Evolutionary conservation across 2,797 vertebrate species (phyloP), one percentile per base, ranked within the genome.

Genomic region (Moxostoma hubbsi): DNA sequence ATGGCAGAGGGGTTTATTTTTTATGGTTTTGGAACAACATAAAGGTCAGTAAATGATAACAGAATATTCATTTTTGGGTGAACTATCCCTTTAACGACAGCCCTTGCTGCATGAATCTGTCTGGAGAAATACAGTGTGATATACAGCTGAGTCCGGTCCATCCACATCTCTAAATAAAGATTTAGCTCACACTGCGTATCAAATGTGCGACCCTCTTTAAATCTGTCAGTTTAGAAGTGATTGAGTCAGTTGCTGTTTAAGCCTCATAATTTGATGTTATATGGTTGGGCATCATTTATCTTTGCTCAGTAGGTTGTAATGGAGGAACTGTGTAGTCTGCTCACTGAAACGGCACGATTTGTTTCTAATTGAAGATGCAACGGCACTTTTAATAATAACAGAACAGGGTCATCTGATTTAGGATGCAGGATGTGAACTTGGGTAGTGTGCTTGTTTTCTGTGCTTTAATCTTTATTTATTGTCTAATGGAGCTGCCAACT

Each of bases 161-260:
- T 67, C 73, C 49, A 24, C 77, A 82, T 76, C 62, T 75, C 69
- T 66, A 81, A 80, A 81, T 81, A 84, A 81, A 83, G 77, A 80
- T 80, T 75, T 51, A 75, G 65, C 47, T 46, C 16, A 24, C 55
- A 18, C 58, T 45, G 47, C 9, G 46, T 59, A 83, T 74, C 68
- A 66, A 65, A 61, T 68, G 55, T 79, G 68, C 43, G 59, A 71
- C 11, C 15, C 9, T 73, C 15, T 16, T 43, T 47, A 65, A 6
- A n/a, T 3, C 15, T 13, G 46, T 74, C 58, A 12, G 2, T 81
- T 36, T 73, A 46, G n/a, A 74, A 43, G 46, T 16, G 8, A 13
- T 47, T 5, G 7, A 36, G 45, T 1, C n/a, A 47, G 54, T 59
- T 72, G 13, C 73, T 15, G 54, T 68, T 61, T 59, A 58, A 69